Evolutionary conservation across 2,888 invertebrate genomes (phyloP).

Genomic region (Bombyx huttoni): DNA sequence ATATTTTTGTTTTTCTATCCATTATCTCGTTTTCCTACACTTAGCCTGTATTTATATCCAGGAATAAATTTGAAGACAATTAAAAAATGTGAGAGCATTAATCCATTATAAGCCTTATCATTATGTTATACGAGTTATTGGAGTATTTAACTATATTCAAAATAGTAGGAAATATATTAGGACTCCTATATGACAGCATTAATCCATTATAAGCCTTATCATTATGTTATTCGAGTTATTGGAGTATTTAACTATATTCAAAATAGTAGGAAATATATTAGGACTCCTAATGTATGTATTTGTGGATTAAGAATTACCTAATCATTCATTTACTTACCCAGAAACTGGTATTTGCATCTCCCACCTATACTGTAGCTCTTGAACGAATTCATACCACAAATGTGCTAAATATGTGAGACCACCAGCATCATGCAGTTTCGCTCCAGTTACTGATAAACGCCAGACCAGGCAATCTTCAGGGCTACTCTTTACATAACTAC

Average conservation of each 20-base stretch:
- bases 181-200: too few species aligned
- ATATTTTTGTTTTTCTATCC: background rate
- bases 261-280: too few species aligned
- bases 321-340: slow-evolving; percentile 79
- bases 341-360: slow-evolving; percentile 84
- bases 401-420: slow-evolving; percentile 88
- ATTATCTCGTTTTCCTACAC: background rate
- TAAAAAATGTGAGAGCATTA: too few species aligned
- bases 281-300: too few species aligned
- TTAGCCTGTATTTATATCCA: background rate
- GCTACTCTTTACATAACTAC: slow-evolving; percentile 82
- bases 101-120: too few species aligned
- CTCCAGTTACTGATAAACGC: slow-evolving; percentile 83
- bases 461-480: slow-evolving; percentile 84
- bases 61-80: too few species aligned
- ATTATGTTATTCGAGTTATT: too few species aligned
- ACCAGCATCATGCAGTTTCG: slow-evolving; percentile 80
- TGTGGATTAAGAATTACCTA: background rate
- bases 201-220: too few species aligned
- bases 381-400: slow-evolving; percentile 93
- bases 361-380: slow-evolving; percentile 92
- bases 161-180: too few species aligned
- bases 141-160: too few species aligned
- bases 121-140: too few species aligned
- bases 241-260: too few species aligned